Evolutionary conservation across 2,888 invertebrate genomes (phyloP).

Genomic region (Euplagia quadripunctaria): DNA sequence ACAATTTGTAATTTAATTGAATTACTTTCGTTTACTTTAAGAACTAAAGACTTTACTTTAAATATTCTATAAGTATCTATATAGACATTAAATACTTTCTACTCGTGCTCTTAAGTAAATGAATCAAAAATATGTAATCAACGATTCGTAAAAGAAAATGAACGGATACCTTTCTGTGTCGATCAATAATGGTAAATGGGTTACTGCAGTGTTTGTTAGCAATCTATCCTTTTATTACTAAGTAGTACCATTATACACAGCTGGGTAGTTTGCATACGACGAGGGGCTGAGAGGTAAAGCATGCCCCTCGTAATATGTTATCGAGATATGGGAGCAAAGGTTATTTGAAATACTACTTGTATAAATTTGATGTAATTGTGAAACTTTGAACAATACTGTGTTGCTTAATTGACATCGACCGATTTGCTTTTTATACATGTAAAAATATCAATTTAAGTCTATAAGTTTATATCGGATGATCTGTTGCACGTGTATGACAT

Average conservation of each 20-base stretch:
- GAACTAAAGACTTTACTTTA: no score
- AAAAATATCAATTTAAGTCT: no score
- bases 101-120: no score
- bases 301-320: neutral
- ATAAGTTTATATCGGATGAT: no score
- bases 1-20: no score
- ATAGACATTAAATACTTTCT: no score
- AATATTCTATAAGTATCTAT: no score
- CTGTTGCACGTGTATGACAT: neutral
- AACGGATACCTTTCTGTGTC: slow-evolving; percentile 5
- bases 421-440: neutral
- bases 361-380: neutral
- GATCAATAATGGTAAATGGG: slow-evolving; percentile 29
- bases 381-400: neutral
- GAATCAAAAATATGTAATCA: neutral
- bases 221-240: slow-evolving; percentile 9
- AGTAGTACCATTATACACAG: slow-evolving; percentile 19
- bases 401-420: neutral
- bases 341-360: neutral
- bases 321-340: slow-evolving; percentile 7
- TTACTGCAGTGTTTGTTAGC: slow-evolving; percentile 16
- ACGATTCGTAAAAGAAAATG: neutral
- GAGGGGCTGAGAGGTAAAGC: slow-evolving; percentile 2
- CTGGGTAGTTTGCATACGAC: slow-evolving; percentile 19
- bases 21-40: no score